phyloP scores from a whole-genome alignment of 2,113 vertebrate species.

The Leucopternis melanops region DNA sequence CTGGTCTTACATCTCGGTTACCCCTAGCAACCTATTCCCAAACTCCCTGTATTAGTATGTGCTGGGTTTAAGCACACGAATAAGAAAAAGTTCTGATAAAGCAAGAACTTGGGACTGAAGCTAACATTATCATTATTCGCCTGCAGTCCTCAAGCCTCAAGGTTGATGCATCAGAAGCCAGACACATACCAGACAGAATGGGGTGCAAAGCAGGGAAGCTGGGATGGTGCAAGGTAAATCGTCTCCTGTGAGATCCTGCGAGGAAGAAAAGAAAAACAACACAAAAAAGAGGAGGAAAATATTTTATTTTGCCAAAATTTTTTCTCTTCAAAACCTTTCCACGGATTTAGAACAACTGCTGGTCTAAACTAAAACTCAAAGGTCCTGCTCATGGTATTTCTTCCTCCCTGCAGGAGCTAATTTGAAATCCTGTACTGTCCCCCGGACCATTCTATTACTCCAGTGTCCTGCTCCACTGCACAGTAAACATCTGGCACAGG shows the following conservation, averaged over 20 bases:
- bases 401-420: not conserved
- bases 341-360: not conserved
- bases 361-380: not conserved
- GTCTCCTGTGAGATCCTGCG: not conserved
- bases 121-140: not conserved
- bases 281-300: not conserved
- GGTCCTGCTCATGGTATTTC: not conserved
- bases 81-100: not conserved
- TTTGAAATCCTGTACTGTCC: not conserved
- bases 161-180: not conserved
- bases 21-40: constrained; percentile 35
- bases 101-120: not conserved
- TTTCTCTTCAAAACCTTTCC: not conserved
- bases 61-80: not conserved
- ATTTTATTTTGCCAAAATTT: not conserved
- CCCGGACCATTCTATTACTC: not conserved
- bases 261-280: not conserved
- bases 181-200: not conserved
- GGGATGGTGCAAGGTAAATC: not conserved
- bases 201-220: not conserved
- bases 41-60: not conserved
- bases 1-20: not conserved
- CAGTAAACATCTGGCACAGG: not conserved
- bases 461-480: not conserved
- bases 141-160: not conserved